phyloP scores from a whole-genome alignment of 1,140 invertebrate genomes.

The Apis florea region DNA sequence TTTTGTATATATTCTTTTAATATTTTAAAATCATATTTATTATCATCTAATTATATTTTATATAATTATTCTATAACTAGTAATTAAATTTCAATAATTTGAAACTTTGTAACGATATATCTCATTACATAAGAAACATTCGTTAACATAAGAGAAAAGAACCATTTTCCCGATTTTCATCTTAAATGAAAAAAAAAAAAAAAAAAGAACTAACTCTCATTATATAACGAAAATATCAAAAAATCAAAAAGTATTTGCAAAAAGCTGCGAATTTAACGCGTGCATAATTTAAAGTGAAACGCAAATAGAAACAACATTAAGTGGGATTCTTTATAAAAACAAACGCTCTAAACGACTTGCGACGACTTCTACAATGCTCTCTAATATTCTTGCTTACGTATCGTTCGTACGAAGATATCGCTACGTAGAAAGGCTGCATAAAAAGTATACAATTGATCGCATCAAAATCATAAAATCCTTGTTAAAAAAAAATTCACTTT shows the following conservation, averaged over 20 bases:
- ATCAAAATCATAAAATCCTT: neutral
- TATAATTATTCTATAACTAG: no score
- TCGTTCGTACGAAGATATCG: slow-evolving; percentile 73
- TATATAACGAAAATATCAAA: neutral
- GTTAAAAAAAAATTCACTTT: no score
- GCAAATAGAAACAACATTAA: neutral
- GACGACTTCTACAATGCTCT: slow-evolving; percentile 22
- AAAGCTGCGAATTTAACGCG: neutral
- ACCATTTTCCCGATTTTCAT: neutral
- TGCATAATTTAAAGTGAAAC: neutral
- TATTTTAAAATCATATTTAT: no score
- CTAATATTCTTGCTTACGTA: slow-evolving; percentile 72
- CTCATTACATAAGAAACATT: neutral
- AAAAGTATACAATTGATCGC: slow-evolving; percentile 55
- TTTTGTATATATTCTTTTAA: no score
- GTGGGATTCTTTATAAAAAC: neutral
- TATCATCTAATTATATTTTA: neutral
- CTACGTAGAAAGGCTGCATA: slow-evolving; percentile 74
- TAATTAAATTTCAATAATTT: neutral
- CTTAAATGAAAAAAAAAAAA: slow-evolving; percentile 10
- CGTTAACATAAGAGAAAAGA: neutral
- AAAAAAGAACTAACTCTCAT: slow-evolving; percentile 5
- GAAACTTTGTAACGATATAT: neutral
- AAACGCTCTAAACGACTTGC: neutral
- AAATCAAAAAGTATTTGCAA: neutral